Conservation (phyloP, 2,113 vertebrate genomes). For the Aptenodytes forsteri region DNA sequence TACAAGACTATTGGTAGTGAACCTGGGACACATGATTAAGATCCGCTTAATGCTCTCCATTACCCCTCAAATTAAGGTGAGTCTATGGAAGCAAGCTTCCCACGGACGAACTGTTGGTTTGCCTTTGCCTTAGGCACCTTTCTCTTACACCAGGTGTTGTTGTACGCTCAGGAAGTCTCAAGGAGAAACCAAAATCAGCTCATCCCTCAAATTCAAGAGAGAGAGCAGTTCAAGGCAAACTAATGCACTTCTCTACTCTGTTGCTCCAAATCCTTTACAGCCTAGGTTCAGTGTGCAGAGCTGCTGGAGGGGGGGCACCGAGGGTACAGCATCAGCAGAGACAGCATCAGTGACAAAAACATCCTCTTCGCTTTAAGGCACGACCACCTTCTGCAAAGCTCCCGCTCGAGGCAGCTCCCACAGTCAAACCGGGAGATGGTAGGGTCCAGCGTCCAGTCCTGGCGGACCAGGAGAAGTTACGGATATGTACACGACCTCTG, state of each 20-base stretch:
- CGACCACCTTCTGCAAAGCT: neutral
- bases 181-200: neutral
- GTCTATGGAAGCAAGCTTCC: neutral
- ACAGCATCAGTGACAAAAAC: neutral
- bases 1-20: neutral
- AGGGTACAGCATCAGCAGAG: neutral
- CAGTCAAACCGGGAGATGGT: neutral
- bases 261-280: neutral
- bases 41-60: neutral
- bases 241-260: neutral
- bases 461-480: accelerated
- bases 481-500: accelerated
- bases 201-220: neutral
- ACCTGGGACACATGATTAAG: neutral
- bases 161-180: neutral
- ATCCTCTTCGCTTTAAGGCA: neutral
- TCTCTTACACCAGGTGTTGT: accelerated
- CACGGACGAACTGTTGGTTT: neutral
- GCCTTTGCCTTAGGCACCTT: neutral
- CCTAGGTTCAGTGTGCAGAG: neutral
- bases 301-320: neutral
- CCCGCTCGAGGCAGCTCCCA: neutral
- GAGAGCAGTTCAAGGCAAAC: neutral
- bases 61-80: no score
- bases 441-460: accelerated